A percentile compares a stretch with the other conserved stretches of the same genome.
phyloP scores from a whole-genome alignment of 2,113 vertebrate species.

The Andinoacara biseriatus region DNA sequence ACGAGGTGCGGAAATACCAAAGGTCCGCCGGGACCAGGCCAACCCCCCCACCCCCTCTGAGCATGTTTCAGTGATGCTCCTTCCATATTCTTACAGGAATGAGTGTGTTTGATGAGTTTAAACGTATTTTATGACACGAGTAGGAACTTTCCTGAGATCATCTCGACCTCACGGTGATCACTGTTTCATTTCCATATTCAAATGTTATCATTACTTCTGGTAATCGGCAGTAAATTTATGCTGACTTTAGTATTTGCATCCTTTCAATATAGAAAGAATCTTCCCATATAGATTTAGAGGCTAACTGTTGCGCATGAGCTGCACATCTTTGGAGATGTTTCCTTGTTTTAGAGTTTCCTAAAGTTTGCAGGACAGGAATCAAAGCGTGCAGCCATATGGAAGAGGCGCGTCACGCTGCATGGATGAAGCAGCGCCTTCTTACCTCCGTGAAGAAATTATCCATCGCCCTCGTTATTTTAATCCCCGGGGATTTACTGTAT shows the following conservation, averaged over 20 bases:
- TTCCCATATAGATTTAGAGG: neutral
- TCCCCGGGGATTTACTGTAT: slow-evolving; percentile 61
- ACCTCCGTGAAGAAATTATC: slow-evolving; percentile 90
- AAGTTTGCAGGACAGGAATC: neutral
- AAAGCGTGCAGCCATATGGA: neutral
- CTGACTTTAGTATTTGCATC: neutral
- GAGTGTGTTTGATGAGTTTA: neutral
- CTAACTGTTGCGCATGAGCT: neutral
- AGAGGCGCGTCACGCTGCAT: neutral
- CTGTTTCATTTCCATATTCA: neutral
- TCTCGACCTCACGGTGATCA: neutral
- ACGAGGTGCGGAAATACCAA: slow-evolving; percentile 81
- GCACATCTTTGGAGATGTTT: neutral
- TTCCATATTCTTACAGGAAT: neutral
- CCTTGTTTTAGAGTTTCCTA: neutral
- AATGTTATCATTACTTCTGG: neutral
- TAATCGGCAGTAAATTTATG: neutral
- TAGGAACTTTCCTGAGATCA: neutral
- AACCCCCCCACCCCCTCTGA: slow-evolving; percentile 24
- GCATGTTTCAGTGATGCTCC: neutral
- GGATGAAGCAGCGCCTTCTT: slow-evolving; percentile 53
- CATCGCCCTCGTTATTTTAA: slow-evolving; percentile 76
- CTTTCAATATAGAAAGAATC: no score
- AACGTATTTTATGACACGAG: neutral
- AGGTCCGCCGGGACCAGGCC: slow-evolving; percentile 71